Percentiles rank a stretch among this genome's conserved stretches.
phyloP scores from a whole-genome alignment of 1,140 invertebrate species.

The Theocolax elegans region DNA sequence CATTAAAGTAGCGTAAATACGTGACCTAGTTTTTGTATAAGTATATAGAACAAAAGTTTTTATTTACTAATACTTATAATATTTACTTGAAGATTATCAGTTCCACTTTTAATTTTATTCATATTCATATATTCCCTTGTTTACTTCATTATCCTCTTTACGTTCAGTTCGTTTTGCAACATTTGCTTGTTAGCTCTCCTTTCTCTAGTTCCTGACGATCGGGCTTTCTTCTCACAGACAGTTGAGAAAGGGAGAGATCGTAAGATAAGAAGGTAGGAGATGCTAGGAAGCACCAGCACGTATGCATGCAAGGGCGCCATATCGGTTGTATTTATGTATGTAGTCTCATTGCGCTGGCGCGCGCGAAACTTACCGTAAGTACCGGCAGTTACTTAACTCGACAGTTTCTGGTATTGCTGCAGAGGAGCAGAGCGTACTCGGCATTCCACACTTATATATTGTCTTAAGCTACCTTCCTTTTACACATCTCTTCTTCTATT shows the following conservation, averaged over 20 bases:
- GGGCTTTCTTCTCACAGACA: neutral
- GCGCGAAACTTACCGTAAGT: constrained; percentile 61
- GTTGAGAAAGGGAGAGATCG: neutral
- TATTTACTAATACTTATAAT: too few species aligned
- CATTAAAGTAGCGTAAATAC: too few species aligned
- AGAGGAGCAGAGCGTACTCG: constrained; percentile 33
- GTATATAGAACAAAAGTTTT: too few species aligned
- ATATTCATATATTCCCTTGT: neutral
- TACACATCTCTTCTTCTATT: neutral
- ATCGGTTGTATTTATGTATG: constrained; percentile 64
- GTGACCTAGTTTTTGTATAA: too few species aligned
- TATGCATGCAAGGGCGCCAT: too few species aligned
- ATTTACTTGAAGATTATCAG: too few species aligned
- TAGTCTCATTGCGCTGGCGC: constrained; percentile 58
- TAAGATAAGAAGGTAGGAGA: neutral
- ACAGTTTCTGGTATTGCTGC: constrained; percentile 59
- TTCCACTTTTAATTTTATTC: neutral
- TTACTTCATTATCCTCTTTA: neutral
- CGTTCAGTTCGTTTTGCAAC: too few species aligned
- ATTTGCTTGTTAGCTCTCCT: neutral
- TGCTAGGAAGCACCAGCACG: too few species aligned
- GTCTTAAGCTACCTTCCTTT: too few species aligned
- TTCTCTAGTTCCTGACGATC: neutral
- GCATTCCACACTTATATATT: constrained; percentile 45
- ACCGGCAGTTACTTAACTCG: constrained; percentile 63